Evolutionary conservation across 2,113 vertebrate species (phyloP).

Genomic region (Isurus oxyrinchus): DNA sequence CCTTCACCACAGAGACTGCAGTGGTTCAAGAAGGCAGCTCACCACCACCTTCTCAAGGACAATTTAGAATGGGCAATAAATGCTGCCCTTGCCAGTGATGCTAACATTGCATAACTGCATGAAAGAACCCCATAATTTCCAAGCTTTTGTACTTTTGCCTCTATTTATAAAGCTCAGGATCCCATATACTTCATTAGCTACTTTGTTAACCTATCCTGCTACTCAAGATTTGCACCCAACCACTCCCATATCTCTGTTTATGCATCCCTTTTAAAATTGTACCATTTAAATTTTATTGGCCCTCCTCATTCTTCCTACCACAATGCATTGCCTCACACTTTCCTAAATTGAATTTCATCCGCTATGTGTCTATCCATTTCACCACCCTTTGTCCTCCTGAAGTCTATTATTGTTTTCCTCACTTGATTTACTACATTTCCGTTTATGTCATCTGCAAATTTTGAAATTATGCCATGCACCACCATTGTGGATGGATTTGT

Average conservation of each 20-base stretch:
- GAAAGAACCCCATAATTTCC: background rate
- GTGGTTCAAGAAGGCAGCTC: background rate
- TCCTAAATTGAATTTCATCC: background rate
- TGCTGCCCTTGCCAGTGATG: too few relatives aligned
- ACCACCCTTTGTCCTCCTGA: background rate
- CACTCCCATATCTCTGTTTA: background rate
- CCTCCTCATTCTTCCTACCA: background rate
- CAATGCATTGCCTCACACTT: background rate
- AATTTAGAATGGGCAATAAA: background rate
- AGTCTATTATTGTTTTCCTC: background rate
- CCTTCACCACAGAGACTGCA: background rate
- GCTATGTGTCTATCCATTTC: background rate
- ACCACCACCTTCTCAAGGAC: background rate
- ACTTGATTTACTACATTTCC: background rate
- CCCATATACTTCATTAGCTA: background rate
- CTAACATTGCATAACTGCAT: background rate
- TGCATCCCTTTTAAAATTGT: background rate
- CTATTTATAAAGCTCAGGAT: background rate
- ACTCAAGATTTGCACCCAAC: background rate
- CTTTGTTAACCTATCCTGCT: background rate
- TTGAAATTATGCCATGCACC: too few relatives aligned
- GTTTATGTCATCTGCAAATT: background rate
- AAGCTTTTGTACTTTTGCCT: background rate
- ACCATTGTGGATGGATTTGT: too few relatives aligned
- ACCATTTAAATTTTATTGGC: background rate